These are phyloP conservation scores for Rhizoglyphus robini DNA, from an alignment of 1,140 invertebrate genomes.

Conservation along the genomic window DNA sequence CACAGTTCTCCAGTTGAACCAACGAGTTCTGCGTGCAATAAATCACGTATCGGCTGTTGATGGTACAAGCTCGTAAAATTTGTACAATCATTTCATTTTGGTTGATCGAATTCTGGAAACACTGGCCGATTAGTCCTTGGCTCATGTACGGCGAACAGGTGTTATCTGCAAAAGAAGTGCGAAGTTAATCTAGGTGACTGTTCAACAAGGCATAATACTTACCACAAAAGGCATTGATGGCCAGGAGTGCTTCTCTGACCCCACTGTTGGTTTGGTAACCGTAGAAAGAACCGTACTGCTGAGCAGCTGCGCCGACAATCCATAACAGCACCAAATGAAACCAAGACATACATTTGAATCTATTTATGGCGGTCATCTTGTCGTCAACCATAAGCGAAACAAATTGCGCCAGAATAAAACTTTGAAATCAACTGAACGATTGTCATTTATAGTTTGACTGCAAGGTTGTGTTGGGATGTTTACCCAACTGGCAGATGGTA, in stretches of 20 bases:
- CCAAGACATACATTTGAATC: background rate
- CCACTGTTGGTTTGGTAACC: background rate
- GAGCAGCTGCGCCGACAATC: background rate
- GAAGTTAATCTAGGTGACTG: background rate
- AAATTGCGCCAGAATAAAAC: no score
- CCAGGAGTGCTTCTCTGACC: background rate
- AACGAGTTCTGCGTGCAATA: slow-evolving; percentile 2
- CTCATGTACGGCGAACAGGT: background rate
- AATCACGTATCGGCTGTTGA: background rate
- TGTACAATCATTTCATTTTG: slow-evolving; percentile 1
- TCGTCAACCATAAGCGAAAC: background rate
- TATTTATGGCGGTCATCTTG: background rate
- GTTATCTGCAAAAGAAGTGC: background rate
- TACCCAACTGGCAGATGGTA: no score
- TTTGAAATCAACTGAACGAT: no score
- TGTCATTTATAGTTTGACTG: no score
- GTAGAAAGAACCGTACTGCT: background rate
- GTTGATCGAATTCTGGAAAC: background rate
- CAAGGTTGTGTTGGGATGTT: no score
- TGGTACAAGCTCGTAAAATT: background rate
- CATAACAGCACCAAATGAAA: background rate
- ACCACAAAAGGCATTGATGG: slow-evolving; percentile 13
- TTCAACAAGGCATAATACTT: background rate
- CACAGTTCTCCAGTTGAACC: background rate
- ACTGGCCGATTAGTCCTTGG: background rate